A percentile compares a stretch with the other conserved stretches of the same genome.
Evolutionary conservation across 2,888 invertebrate genomes (phyloP).

Genomic region (Brachypalpus laphriformis): DNA sequence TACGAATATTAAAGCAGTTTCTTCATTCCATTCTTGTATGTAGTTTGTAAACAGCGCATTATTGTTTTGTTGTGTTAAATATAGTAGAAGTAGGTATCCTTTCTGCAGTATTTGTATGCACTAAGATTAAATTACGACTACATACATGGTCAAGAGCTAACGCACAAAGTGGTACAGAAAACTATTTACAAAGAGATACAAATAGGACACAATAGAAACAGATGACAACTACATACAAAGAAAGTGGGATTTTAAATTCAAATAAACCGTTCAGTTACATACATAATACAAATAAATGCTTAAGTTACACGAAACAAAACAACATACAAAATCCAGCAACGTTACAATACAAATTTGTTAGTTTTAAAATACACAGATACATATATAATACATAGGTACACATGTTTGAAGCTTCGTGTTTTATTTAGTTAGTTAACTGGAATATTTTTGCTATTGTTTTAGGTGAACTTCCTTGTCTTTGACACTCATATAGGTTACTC

Average conservation of each 20-base stretch:
- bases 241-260: neutral
- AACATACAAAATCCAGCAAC: conserved; percentile 18
- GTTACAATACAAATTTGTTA: conserved; percentile 7
- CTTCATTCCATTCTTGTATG: conserved; percentile 3
- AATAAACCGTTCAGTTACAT: conserved; percentile 12
- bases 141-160: neutral
- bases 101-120: neutral
- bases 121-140: neutral
- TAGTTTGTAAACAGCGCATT: neutral
- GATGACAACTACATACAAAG: neutral
- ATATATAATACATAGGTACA: too few species aligned
- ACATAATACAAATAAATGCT: conserved; percentile 28
- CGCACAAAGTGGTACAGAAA: conserved; percentile 8
- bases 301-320: conserved; percentile 28
- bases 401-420: conserved; percentile 29
- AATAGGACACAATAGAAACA: neutral
- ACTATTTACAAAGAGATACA: conserved; percentile 2
- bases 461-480: conserved; percentile 32
- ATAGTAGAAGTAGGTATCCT: neutral
- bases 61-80: neutral
- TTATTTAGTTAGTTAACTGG: conserved; percentile 27
- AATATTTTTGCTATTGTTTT: conserved; percentile 16
- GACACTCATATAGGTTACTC: conserved; percentile 76
- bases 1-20: neutral
- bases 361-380: conserved; percentile 9